These are phyloP conservation scores for Drosophila tripunctata DNA, from an alignment of 2,888 invertebrate species.

Conservation along the genomic window DNA sequence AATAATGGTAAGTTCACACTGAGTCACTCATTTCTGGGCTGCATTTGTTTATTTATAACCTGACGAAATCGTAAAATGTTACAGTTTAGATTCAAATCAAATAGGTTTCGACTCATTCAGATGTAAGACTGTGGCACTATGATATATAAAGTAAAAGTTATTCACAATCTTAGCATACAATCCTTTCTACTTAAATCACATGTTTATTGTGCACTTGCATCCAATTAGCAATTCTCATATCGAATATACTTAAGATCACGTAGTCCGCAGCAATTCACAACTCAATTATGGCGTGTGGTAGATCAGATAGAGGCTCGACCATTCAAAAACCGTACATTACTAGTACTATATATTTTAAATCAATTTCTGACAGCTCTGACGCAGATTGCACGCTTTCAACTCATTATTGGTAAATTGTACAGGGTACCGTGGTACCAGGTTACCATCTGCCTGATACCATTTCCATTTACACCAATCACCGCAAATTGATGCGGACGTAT, in stretches of 20 bases:
- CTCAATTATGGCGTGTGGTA: slow-evolving; percentile 26
- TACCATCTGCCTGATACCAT: slow-evolving; percentile 23
- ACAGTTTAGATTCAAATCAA: no score
- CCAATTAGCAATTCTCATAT: not conserved
- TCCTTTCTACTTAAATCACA: not conserved
- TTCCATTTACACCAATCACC: slow-evolving; percentile 67
- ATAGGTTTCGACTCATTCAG: no score
- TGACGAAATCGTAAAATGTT: no score
- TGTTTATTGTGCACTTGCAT: not conserved
- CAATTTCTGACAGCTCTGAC: slow-evolving; percentile 49
- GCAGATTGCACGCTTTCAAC: slow-evolving; percentile 47
- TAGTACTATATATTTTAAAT: slow-evolving; percentile 51
- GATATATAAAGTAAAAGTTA: no score
- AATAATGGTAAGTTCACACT: no score
- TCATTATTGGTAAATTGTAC: slow-evolving; percentile 54
- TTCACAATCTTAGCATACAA: no score
- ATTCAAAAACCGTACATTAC: slow-evolving; percentile 2
- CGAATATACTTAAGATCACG: slow-evolving; percentile 12
- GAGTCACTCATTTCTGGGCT: no score
- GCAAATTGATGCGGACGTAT: slow-evolving; percentile 57
- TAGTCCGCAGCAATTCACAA: slow-evolving; percentile 31
- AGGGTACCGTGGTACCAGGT: slow-evolving; percentile 5
- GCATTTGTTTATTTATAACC: no score
- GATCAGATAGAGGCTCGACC: not conserved
- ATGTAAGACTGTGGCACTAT: no score